Conservation (phyloP, 2,888 invertebrate genomes). For the Chironomus tentans region DNA sequence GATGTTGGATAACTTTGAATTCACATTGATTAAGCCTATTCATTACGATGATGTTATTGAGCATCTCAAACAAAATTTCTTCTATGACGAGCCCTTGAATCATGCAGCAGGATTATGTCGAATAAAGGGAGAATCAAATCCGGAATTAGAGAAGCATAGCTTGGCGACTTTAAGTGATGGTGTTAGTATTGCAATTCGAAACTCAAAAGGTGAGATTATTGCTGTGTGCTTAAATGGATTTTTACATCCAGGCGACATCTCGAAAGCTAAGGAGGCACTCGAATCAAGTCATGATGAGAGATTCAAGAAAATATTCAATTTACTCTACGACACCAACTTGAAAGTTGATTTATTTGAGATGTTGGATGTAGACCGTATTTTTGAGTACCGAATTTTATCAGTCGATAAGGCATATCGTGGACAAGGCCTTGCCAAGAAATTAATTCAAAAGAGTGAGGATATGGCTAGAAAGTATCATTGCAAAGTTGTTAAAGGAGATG, state of each 20-base stretch:
- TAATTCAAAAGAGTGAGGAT: conserved; percentile 57
- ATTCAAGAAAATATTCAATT: conserved; percentile 68
- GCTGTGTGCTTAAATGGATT: conserved; percentile 54
- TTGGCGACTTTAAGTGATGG: conserved; percentile 60
- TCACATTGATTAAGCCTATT: conserved; percentile 30
- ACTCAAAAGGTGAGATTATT: conserved; percentile 38
- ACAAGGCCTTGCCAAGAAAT: conserved; percentile 61
- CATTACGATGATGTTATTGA: conserved; percentile 53
- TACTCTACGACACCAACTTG: conserved; percentile 61
- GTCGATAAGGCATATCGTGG: conserved; percentile 61
- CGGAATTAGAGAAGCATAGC: conserved; percentile 62
- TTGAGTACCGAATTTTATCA: conserved; percentile 73
- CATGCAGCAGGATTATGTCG: conserved; percentile 64
- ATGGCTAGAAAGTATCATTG: conserved; percentile 57
- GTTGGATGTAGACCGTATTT: conserved; percentile 58
- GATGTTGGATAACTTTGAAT: conserved; percentile 19
- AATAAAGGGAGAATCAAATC: conserved; percentile 55
- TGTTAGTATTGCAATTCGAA: conserved; percentile 58
- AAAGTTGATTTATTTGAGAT: conserved; percentile 58
- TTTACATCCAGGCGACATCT: conserved; percentile 60
- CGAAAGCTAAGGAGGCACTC: conserved; percentile 58
- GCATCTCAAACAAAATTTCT: conserved; percentile 65
- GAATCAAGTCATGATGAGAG: conserved; percentile 56
- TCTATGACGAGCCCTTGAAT: conserved; percentile 77
- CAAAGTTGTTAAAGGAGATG: conserved; percentile 73